Evolutionary conservation across 2,113 vertebrate species (phyloP), one percentile per base, ranked within the genome.

Genomic region (Scartelaos histophorus): DNA sequence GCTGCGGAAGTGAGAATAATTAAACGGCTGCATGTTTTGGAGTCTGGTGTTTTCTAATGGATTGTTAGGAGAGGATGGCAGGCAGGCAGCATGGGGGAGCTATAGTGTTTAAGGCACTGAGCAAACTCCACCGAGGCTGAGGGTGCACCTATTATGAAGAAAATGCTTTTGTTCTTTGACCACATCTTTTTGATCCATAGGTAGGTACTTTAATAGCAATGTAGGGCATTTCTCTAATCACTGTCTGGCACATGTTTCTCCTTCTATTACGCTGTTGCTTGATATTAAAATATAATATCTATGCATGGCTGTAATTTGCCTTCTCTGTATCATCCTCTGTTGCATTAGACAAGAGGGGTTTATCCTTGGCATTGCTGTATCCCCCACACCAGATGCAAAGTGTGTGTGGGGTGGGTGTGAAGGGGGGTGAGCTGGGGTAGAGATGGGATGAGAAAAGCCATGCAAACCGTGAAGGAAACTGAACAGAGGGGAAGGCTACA

Each of bases 21-120:
- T 94, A 92, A 93, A 91, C 81, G 83, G 71, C 85, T 86, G 90
- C 80, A 65, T 92, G 90, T 93, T 90, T 93, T 90, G 91, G 87
- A 91, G 77, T 82, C 81, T 80, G 78, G 85, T 79, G 78, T 87
- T 81, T 78, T 84, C 85, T 93, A 92, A 92, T 93, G 89, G 90
- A 89, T 88, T 88, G 85, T 92, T 83, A 89, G 85, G 74, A 78
- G 81, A 81, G 85, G 87, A 90, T 88, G 90, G 90, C 85, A 91
- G 88, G 90, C 86, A 86, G 89, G 76, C 86, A 81, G 80, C 70
- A 80, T 79, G 80, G 76, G 80, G 78, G 83, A 78, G 81, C 71
- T 10, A 22, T 47, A 74, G 79, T 87, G 85, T 82, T 29, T 75
- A 87, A 78, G 58, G 25, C 58, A 61, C 58, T 61, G 16, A 79